Percentiles rank a stretch among this genome's conserved stretches.
Conservation (phyloP, 1,140 invertebrate species). For the Gryon sp. region DNA sequence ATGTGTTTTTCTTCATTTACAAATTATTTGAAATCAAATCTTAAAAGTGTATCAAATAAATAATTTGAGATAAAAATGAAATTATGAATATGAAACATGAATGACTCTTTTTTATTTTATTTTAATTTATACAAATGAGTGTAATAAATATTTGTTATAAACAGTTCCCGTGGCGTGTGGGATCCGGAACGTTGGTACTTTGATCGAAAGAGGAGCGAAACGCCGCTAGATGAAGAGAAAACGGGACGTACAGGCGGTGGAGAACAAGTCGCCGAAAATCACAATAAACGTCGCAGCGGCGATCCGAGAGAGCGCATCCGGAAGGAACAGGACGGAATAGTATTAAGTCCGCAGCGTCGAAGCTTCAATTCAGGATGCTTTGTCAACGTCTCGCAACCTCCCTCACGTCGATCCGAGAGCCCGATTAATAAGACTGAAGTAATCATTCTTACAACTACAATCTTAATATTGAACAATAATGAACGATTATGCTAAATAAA, state of each 20-base stretch:
- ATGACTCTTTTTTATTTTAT: too few relatives aligned
- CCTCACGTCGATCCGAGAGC: slow-evolving; percentile 79
- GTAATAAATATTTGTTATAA: too few relatives aligned
- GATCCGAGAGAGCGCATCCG: slow-evolving; percentile 89
- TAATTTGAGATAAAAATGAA: too few relatives aligned
- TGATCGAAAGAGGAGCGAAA: slow-evolving; percentile 81
- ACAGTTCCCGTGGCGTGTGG: slow-evolving; percentile 81
- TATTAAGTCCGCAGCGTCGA: slow-evolving; percentile 89
- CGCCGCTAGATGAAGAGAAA: slow-evolving; percentile 81
- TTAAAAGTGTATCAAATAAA: too few relatives aligned
- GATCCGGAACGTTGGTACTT: slow-evolving; percentile 83
- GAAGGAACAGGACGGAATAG: slow-evolving; percentile 90
- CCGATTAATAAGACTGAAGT: slow-evolving; percentile 79
- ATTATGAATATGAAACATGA: too few relatives aligned
- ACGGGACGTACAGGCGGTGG: slow-evolving; percentile 38
- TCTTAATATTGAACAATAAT: too few relatives aligned
- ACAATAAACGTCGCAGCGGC: slow-evolving; percentile 81
- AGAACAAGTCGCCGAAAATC: slow-evolving; percentile 51
- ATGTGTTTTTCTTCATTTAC: slow-evolving; percentile 65
- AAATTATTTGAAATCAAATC: slow-evolving; percentile 2
- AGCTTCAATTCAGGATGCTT: slow-evolving; percentile 92
- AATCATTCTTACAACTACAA: slow-evolving; percentile 10
- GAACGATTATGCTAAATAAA: neutral
- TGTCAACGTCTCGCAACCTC: slow-evolving; percentile 80
- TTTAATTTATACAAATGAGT: too few relatives aligned